Evolutionary conservation across 2,113 vertebrate species (phyloP).

Genomic region (Triplophysa tibetana): DNA sequence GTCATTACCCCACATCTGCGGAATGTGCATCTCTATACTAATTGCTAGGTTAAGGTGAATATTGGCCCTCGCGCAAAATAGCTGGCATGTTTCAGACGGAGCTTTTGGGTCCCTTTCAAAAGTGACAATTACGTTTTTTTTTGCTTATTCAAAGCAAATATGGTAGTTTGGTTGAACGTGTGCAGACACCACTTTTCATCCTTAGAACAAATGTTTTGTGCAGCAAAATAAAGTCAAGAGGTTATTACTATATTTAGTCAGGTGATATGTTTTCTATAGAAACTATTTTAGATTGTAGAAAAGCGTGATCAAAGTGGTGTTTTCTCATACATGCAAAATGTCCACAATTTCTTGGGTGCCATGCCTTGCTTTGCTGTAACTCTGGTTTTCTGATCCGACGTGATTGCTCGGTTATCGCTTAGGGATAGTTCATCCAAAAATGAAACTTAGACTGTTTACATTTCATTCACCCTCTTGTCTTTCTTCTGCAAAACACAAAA

Average conservation of each 20-base stretch:
- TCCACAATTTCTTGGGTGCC: too few species aligned
- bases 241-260: neutral
- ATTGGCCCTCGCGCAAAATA: conserved; percentile 70
- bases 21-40: conserved; percentile 67
- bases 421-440: too few species aligned
- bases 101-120: conserved; percentile 52
- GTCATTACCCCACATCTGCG: conserved; percentile 68
- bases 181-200: conserved; percentile 13
- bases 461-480: too few species aligned
- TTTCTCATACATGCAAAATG: too few species aligned
- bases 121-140: conserved; percentile 63
- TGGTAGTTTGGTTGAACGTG: conserved; percentile 24
- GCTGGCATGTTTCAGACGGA: conserved; percentile 61
- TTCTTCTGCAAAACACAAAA: too few species aligned
- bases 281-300: conserved; percentile 15
- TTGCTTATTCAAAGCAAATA: conserved; percentile 38
- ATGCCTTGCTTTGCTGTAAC: too few species aligned
- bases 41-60: conserved; percentile 71
- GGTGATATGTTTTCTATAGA: conserved; percentile 44
- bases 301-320: neutral
- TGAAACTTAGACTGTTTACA: too few species aligned
- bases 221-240: conserved; percentile 9
- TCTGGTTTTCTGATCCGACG: too few species aligned
- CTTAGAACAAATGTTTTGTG: neutral
- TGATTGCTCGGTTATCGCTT: too few species aligned